Evolutionary conservation across 1,140 invertebrate genomes (phyloP), one percentile per base, ranked within the genome.

Genomic region (Rhagoletis pomonella): DNA sequence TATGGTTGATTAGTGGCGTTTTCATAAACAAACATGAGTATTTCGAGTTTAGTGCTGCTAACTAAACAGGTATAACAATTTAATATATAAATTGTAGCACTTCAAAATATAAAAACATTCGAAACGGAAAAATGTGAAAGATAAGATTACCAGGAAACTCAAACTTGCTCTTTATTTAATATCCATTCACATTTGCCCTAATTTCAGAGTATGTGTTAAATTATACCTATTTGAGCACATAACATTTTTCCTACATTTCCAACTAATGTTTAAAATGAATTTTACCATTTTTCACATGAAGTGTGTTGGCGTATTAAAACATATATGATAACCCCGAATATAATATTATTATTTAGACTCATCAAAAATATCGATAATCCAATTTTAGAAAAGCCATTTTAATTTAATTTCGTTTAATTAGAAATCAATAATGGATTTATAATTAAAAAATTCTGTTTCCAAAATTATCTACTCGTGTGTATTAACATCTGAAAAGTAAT

Each of bases 81-180:
- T 47, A 81, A 81, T 55, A 81, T 55, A 55, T 81, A n/a, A 81
- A 81, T 19, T n/a, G 73, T 81, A 81, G 47, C 47, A 44, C 73
- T 55, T 55, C 44, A 81, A 29, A 77, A 81, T n/a, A 81, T 17
- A 55, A 81, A 55, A 81, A 62, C 60, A 81, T 81, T 19, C 12
- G 17, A 62, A 58, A 81, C 9, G 19, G 42, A 50, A 19, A 6
- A 47, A 50, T 73, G 10, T 69, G 42, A 50, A 73, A 73, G 69
- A 47, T 73, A 47, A 73, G 14, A 73, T 12, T 44, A 81, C 19
- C 73, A 81, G 17, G 50, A 81, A 73, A 73, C 7, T n/a, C 10
- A 81, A 81, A n/a, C 47, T n/a, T 58, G 47, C 44, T n/a, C 47
- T 29, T 81, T 42, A 47, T 73, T 4, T 47, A 42, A 17, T 62